These are phyloP conservation scores for Oligia fasciuncula DNA, from an alignment of 2,888 invertebrate genomes.

Conservation along the genomic window DNA sequence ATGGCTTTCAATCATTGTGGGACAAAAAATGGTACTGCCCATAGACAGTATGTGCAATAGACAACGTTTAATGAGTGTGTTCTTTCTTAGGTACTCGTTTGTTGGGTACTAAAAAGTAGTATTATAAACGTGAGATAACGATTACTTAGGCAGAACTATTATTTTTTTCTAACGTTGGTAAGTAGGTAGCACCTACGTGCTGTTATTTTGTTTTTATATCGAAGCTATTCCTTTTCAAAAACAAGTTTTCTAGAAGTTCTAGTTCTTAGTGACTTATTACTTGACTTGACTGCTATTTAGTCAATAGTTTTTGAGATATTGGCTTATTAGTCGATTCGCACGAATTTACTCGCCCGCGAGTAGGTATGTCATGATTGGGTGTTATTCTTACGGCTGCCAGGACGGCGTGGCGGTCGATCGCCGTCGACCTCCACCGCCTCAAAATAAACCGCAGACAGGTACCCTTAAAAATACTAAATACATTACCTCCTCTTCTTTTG, in stretches of 20 bases:
- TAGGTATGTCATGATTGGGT: too few species aligned
- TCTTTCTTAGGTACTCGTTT: constrained; percentile 15
- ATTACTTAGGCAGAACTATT: neutral
- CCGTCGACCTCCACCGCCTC: neutral
- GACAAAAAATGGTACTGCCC: constrained; percentile 28
- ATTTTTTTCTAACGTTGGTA: too few species aligned
- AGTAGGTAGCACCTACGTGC: too few species aligned
- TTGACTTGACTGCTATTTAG: too few species aligned
- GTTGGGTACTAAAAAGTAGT: constrained; percentile 16
- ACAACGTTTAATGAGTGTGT: constrained; percentile 13
- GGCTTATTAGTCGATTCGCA: too few species aligned
- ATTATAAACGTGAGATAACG: constrained; percentile 6
- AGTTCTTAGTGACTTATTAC: too few species aligned
- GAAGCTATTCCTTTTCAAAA: too few species aligned
- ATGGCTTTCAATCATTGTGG: constrained; percentile 35
- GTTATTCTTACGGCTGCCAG: too few species aligned
- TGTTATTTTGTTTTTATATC: too few species aligned
- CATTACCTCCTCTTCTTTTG: neutral
- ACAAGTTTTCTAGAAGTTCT: too few species aligned
- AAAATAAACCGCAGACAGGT: neutral
- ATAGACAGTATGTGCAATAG: neutral
- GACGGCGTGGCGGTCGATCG: neutral
- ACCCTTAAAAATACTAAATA: neutral
- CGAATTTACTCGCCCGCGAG: too few species aligned
- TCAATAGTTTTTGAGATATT: too few species aligned